These are phyloP conservation scores for Meleagris gallopavo DNA, from an alignment of 2,113 vertebrate genomes.

Conservation along the genomic window DNA sequence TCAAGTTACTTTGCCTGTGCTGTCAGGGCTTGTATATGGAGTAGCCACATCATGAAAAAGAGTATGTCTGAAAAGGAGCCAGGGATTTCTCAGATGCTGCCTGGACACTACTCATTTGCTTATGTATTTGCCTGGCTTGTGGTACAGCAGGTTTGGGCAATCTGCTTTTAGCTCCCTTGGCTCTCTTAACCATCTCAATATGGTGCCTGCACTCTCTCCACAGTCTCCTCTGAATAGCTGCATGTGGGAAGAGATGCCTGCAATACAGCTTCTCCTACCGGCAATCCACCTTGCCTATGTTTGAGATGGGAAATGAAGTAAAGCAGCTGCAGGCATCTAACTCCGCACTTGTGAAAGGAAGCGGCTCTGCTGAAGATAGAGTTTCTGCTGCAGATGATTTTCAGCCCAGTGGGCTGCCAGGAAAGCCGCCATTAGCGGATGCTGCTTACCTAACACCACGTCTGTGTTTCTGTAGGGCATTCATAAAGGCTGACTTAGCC, in stretches of 20 bases:
- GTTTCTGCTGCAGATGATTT: neutral
- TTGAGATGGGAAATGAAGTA: neutral
- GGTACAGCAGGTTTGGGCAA: neutral
- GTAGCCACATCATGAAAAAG: neutral
- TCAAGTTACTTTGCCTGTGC: slow-evolving; percentile 3
- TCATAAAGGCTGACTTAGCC: neutral
- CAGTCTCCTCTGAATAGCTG: neutral
- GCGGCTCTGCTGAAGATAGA: neutral
- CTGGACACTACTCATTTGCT: neutral
- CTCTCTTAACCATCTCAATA: neutral
- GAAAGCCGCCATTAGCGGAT: neutral
- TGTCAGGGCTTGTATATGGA: slow-evolving; percentile 51
- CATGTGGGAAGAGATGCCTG: slow-evolving; percentile 32
- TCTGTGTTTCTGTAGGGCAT: neutral
- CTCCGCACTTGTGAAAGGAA: neutral
- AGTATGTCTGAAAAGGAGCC: neutral
- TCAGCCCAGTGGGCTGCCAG: slow-evolving; percentile 16
- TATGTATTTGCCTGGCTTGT: neutral
- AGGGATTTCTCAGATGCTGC: neutral
- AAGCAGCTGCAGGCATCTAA: neutral
- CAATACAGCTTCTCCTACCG: slow-evolving; percentile 10
- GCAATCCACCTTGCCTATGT: neutral
- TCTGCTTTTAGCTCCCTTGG: neutral
- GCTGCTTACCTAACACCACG: neutral
- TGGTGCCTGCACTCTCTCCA: neutral